Conservation (phyloP, 2,888 invertebrate genomes). For the Anorthoa munda region DNA sequence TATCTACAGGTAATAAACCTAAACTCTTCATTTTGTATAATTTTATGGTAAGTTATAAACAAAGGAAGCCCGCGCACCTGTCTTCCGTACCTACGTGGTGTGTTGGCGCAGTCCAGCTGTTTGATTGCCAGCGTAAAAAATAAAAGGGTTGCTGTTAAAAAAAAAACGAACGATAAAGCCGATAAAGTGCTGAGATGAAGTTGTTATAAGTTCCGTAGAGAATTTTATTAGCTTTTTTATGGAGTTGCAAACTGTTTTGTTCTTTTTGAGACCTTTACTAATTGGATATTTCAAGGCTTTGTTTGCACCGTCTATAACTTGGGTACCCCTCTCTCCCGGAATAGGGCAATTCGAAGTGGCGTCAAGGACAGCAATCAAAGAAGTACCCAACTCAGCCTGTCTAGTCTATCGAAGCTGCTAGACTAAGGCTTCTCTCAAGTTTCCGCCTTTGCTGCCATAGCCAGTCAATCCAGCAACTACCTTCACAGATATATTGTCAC, state of each 20-base stretch:
- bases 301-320: not conserved
- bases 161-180: slow-evolving; percentile 44
- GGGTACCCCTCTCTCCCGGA: not conserved
- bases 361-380: not conserved
- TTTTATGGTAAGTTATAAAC: slow-evolving; percentile 48
- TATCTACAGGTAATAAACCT: slow-evolving; percentile 31
- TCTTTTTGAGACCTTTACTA: not conserved
- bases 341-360: not conserved
- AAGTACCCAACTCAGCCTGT: not conserved
- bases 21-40: slow-evolving; percentile 25
- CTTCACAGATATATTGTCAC: slow-evolving; percentile 1
- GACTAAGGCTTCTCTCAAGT: not conserved
- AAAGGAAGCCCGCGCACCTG: slow-evolving; percentile 72
- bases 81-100: slow-evolving; percentile 66
- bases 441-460: too few species aligned
- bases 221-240: slow-evolving; percentile 23
- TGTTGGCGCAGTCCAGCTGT: slow-evolving; percentile 52
- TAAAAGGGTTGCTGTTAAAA: slow-evolving; percentile 44
- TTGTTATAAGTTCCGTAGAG: slow-evolving; percentile 33
- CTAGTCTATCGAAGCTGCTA: not conserved
- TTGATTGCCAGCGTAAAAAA: slow-evolving; percentile 42
- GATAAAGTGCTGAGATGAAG: slow-evolving; percentile 34
- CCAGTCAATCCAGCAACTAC: too few species aligned
- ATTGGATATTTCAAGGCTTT: not conserved
- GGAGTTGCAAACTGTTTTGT: slow-evolving; percentile 16